phyloP scores from a whole-genome alignment of 1,140 invertebrate species.

The Vollenhovia emeryi region DNA sequence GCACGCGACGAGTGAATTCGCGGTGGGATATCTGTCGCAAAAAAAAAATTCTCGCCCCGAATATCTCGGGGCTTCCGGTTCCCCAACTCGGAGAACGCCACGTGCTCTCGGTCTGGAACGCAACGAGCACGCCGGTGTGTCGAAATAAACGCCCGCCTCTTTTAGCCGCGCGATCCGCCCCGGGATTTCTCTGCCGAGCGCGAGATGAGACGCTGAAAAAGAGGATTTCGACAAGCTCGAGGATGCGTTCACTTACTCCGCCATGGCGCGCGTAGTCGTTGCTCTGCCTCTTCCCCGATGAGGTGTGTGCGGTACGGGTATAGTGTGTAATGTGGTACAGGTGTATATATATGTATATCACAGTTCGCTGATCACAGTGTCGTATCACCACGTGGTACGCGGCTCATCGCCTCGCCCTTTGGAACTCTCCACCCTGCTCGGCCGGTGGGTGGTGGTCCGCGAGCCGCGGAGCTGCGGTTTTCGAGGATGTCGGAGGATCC shows the following conservation, averaged over 20 bases:
- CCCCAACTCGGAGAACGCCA: not conserved
- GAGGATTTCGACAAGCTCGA: not conserved
- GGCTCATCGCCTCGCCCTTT: conserved; percentile 26
- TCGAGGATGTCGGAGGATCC: conserved; percentile 29
- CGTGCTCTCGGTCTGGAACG: not conserved
- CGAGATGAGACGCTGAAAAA: not conserved
- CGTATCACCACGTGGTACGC: not conserved
- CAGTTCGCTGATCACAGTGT: conserved; percentile 73
- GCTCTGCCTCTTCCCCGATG: not conserved
- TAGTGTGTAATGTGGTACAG: conserved; percentile 23
- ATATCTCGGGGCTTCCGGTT: not conserved
- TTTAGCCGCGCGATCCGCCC: not conserved
- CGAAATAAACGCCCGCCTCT: not conserved
- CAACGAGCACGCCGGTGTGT: too few relatives aligned
- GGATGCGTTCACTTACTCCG: conserved; percentile 69
- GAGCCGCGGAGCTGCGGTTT: not conserved
- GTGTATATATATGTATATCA: conserved; percentile 63
- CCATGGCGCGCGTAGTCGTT: conserved; percentile 48
- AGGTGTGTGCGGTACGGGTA: conserved; percentile 16
- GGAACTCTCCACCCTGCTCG: not conserved
- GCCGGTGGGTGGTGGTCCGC: not conserved
- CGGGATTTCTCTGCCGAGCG: too few relatives aligned
- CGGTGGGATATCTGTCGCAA: not conserved
- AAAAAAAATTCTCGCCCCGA: not conserved
- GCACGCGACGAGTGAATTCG: not conserved